These are phyloP conservation scores for Oriolus oriolus DNA, from an alignment of 2,113 vertebrate genomes.

Conservation along the genomic window DNA sequence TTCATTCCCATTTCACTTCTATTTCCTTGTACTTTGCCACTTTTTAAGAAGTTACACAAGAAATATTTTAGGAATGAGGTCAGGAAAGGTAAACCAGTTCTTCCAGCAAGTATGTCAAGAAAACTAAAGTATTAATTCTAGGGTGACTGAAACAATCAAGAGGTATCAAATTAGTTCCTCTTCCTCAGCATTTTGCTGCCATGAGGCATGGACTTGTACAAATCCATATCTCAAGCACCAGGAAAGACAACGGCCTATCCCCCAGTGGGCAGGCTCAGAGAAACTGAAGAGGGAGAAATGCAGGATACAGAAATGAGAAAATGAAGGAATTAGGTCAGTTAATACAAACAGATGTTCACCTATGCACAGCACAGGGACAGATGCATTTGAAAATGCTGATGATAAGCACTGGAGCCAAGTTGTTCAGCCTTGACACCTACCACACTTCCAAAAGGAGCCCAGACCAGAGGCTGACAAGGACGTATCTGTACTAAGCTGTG, in stretches of 20 bases:
- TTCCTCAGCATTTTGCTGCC: background rate
- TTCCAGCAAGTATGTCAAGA: background rate
- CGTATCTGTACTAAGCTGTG: background rate
- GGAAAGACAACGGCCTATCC: background rate
- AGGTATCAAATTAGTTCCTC: background rate
- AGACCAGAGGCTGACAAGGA: background rate
- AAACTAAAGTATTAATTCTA: background rate
- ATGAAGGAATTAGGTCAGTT: background rate
- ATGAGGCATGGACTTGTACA: background rate
- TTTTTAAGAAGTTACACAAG: constrained; percentile 1
- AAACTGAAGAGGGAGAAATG: background rate
- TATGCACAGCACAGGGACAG: background rate
- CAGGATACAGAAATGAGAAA: background rate
- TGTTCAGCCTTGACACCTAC: background rate
- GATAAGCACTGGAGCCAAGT: background rate
- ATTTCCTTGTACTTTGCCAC: background rate
- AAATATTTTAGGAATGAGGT: background rate
- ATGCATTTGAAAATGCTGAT: background rate
- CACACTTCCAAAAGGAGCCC: background rate
- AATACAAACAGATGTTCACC: background rate
- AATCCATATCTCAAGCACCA: background rate
- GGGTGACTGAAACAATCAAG: background rate
- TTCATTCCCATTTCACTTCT: background rate
- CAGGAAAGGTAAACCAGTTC: constrained; percentile 1
- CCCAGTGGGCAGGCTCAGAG: background rate